A percentile compares a stretch with the other conserved stretches of the same genome.
These are phyloP conservation scores for Lutjanus argentimaculatus DNA, from an alignment of 2,797 vertebrate genomes.

Conservation along the genomic window DNA sequence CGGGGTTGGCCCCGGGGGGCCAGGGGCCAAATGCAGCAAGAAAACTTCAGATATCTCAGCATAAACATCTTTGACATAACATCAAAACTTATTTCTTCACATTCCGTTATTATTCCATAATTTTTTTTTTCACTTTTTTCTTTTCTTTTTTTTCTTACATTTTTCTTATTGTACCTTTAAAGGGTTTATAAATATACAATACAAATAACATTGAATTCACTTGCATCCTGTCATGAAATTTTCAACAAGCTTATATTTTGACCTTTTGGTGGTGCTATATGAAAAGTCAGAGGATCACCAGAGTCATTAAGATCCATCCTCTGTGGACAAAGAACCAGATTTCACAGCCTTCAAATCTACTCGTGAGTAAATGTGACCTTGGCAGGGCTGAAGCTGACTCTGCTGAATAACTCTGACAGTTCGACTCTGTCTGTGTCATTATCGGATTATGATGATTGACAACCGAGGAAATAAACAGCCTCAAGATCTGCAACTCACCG, in stretches of 20 bases:
- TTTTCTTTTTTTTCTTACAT: too few species aligned
- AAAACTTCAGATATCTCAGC: too few species aligned
- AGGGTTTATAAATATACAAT: too few species aligned
- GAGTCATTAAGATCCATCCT: neutral
- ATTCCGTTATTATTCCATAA: too few species aligned
- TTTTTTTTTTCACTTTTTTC: too few species aligned
- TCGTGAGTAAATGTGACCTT: neutral
- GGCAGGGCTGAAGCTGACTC: constrained; percentile 31
- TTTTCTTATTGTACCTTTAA: too few species aligned
- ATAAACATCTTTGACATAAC: too few species aligned
- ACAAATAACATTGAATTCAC: too few species aligned
- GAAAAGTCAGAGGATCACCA: neutral
- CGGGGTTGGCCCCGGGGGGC: too few species aligned
- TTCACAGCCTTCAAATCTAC: constrained; percentile 9
- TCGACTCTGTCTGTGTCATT: constrained; percentile 33
- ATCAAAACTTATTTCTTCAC: too few species aligned
- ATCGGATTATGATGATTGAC: constrained; percentile 62
- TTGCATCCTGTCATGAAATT: too few species aligned
- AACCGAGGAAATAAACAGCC: constrained; percentile 34
- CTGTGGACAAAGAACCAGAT: constrained; percentile 1
- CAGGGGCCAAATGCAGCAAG: too few species aligned
- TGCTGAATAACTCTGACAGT: constrained; percentile 27
- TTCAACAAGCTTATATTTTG: neutral
- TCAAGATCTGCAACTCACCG: constrained; percentile 2
- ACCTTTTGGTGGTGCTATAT: neutral